Evolutionary conservation across 92 coral and sea anemone species (phyloP), one percentile per base, ranked within the genome.

Genomic region (Epizoanthus scotinus): DNA sequence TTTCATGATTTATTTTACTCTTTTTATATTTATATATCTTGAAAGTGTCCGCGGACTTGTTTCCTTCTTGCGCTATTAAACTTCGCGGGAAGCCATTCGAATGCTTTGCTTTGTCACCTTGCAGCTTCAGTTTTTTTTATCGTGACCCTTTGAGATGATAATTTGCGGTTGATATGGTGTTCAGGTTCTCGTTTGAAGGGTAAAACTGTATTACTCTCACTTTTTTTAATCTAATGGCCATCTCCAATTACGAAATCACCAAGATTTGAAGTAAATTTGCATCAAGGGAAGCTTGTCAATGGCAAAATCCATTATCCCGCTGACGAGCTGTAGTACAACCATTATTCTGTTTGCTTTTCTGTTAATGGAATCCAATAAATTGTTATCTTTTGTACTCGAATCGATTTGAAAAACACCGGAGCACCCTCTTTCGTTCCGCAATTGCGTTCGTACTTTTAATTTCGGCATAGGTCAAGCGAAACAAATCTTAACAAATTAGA

Each of bases 261-360:
- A 27, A 75, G 18, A 3, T 58, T 75, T 59, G 20, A 12, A 34
- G 20, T 19, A 22, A 4, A 24, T 58, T 55, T 27, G 36, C 29
- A 50, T 70, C 26, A 3, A 28, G 19, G 9, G 20, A n/a, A 55
- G 9, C 5, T 13, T 59, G 68, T 34, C 56, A 57, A 36, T 34
- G 21, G 22, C 42, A 34, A 38, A 75, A 73, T 8, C 50, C 50
- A 73, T 55, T 56, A 54, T 10, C 50, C 55, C 29, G 50, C 50
- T 36, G 53, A n/a, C n/a, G n/a, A n/a, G n/a, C n/a, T n/a, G n/a
- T n/a, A n/a, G n/a, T 12, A 36, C 67, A 57, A 57, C 29, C 81
- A 75, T 75, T 75, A 75, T 4, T 5, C 18, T 75, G 68, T 75
- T 75, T 75, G 81, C 61, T 75, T 57, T 59, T 14, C 81, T 38